These are phyloP conservation scores for Melitaea cinxia DNA, from an alignment of 1,140 invertebrate species.

Conservation along the genomic window DNA sequence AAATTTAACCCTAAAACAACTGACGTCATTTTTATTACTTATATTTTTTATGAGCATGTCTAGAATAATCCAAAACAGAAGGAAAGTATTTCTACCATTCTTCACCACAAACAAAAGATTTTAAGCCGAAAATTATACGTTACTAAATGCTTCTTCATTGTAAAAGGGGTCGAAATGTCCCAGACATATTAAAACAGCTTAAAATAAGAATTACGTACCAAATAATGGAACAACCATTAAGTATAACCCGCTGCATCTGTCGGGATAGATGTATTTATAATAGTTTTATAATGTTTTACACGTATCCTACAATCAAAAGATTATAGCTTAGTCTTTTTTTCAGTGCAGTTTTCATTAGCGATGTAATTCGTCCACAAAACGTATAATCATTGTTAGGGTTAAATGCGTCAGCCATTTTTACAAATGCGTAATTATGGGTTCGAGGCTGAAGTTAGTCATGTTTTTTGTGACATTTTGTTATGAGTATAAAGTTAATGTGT, in stretches of 20 bases:
- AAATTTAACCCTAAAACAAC: constrained; percentile 5
- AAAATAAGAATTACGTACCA: constrained; percentile 25
- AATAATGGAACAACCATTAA: constrained; percentile 44
- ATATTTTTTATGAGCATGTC: no score
- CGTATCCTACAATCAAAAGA: constrained; percentile 62
- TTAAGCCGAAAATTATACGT: constrained; percentile 9
- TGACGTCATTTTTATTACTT: background rate
- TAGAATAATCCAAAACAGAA: background rate
- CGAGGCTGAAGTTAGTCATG: background rate
- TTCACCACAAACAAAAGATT: background rate
- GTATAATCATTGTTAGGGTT: constrained; percentile 55
- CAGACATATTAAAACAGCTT: constrained; percentile 28
- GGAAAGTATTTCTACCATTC: background rate
- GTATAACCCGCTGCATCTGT: constrained; percentile 45
- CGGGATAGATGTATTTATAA: constrained; percentile 64
- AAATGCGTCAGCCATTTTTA: constrained; percentile 43
- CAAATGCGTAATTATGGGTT: constrained; percentile 57
- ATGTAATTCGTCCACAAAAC: constrained; percentile 49
- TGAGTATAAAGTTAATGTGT: background rate
- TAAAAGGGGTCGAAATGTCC: constrained; percentile 11
- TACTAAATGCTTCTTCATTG: background rate
- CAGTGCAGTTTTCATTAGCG: constrained; percentile 65
- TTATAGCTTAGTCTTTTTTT: constrained; percentile 66
- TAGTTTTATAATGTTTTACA: constrained; percentile 62
- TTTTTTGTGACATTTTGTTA: constrained; percentile 5